Conservation (phyloP, 30 jellyfish, hydroid and myxozoan species). For the Aurelia sp. region DNA sequence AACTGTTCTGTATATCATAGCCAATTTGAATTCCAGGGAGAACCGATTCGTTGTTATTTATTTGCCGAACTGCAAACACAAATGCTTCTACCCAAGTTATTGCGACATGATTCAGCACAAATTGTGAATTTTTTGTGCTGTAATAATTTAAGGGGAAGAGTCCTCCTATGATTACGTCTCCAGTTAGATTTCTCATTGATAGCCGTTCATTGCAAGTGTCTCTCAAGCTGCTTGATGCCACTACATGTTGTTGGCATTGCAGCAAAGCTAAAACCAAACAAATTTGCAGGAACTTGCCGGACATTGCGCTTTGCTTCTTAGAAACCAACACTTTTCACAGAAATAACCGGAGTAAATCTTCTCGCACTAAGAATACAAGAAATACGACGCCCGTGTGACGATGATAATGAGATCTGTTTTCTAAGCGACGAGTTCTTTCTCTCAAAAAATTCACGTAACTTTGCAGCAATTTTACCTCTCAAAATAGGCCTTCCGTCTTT, state of each 20-base stretch:
- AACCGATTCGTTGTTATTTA: conserved; percentile 38
- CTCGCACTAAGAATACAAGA: too few species aligned
- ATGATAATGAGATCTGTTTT: too few species aligned
- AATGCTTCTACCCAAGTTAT: conserved; percentile 87
- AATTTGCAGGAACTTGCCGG: too few species aligned
- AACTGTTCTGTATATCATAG: conserved; percentile 79
- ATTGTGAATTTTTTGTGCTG: conserved; percentile 20
- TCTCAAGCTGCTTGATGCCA: not conserved
- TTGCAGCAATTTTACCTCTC: not conserved
- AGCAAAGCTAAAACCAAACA: not conserved
- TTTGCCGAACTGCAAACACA: conserved; percentile 48
- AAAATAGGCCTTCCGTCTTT: not conserved
- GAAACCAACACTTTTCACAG: not conserved
- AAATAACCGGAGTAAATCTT: too few species aligned
- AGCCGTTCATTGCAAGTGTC: conserved; percentile 29
- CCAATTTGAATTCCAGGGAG: conserved; percentile 79
- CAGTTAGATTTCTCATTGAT: conserved; percentile 53
- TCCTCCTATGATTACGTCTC: conserved; percentile 79
- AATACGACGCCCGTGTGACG: too few species aligned
- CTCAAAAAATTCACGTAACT: too few species aligned
- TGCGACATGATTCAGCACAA: conserved; percentile 62
- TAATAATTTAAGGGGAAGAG: conserved; percentile 81
- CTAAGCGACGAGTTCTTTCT: too few species aligned
- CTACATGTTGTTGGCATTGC: not conserved
- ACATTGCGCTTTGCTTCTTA: too few species aligned